A percentile compares a stretch with the other conserved stretches of the same genome.
Evolutionary conservation across 1,140 invertebrate genomes (phyloP).

Genomic region (Pectinophora gossypiella): DNA sequence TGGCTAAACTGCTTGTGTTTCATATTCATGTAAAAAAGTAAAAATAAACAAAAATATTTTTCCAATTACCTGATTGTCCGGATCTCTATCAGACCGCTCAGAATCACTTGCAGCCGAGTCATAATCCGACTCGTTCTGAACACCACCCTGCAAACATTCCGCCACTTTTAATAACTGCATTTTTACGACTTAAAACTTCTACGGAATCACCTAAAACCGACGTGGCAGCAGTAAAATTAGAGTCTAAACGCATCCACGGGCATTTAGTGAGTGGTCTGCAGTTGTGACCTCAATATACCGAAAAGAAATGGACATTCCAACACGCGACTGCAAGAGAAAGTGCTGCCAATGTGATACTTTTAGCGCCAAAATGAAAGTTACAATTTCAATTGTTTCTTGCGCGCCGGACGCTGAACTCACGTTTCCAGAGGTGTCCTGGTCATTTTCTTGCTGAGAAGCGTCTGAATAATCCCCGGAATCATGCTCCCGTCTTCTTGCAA

Average conservation of each 20-base stretch:
- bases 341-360: constrained; percentile 50
- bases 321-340: constrained; percentile 70
- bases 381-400: constrained; percentile 16
- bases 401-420: constrained; percentile 44
- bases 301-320: constrained; percentile 71
- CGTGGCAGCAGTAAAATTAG: constrained; percentile 38
- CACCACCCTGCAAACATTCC: constrained; percentile 60
- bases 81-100: constrained; percentile 57
- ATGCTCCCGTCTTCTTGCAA: constrained; percentile 61
- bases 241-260: constrained; percentile 44
- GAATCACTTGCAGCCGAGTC: constrained; percentile 59
- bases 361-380: constrained; percentile 65
- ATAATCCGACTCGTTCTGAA: constrained; percentile 55
- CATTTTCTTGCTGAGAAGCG: constrained; percentile 62
- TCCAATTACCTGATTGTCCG: constrained; percentile 51
- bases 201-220: constrained; percentile 11
- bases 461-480: constrained; percentile 71
- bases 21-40: neutral
- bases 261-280: constrained; percentile 48
- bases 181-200: constrained; percentile 21
- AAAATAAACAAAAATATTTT: constrained; percentile 14
- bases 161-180: constrained; percentile 65
- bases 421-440: constrained; percentile 62
- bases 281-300: constrained; percentile 64
- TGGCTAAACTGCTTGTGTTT: too few relatives aligned